These are phyloP conservation scores for Otocyon megalotis DNA, from an alignment of 2,113 vertebrate genomes.

Conservation along the genomic window DNA sequence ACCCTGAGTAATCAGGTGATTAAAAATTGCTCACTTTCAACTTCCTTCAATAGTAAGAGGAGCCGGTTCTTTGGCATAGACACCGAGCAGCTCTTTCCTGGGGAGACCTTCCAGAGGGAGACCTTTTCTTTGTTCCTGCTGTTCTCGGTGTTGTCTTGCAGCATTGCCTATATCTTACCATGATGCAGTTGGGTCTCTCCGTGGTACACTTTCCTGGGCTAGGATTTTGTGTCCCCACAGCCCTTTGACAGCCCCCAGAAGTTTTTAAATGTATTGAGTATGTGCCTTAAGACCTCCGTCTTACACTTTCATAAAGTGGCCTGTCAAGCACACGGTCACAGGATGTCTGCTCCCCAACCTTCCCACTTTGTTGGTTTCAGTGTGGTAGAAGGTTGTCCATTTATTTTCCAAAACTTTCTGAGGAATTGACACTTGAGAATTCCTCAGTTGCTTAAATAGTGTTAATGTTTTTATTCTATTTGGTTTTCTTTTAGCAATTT, in stretches of 20 bases:
- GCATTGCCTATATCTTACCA: fast-evolving
- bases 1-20: background rate
- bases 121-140: fast-evolving
- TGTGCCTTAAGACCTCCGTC: background rate
- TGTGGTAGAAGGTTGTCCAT: background rate
- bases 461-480: background rate
- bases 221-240: background rate
- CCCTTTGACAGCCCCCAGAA: background rate
- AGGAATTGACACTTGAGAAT: background rate
- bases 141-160: background rate
- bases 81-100: background rate
- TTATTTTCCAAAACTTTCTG: background rate
- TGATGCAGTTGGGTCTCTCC: background rate
- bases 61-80: background rate
- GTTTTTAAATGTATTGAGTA: background rate
- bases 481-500: conserved; percentile 10
- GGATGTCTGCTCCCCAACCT: fast-evolving
- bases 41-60: background rate
- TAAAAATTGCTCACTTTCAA: background rate
- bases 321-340: background rate
- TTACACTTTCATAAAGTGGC: background rate
- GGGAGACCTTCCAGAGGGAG: background rate
- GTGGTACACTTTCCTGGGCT: background rate
- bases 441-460: background rate
- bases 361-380: background rate